Base-by-base conservation (phyloP, 1,140 invertebrate species). In the Matsumurasca onukii region DNA sequence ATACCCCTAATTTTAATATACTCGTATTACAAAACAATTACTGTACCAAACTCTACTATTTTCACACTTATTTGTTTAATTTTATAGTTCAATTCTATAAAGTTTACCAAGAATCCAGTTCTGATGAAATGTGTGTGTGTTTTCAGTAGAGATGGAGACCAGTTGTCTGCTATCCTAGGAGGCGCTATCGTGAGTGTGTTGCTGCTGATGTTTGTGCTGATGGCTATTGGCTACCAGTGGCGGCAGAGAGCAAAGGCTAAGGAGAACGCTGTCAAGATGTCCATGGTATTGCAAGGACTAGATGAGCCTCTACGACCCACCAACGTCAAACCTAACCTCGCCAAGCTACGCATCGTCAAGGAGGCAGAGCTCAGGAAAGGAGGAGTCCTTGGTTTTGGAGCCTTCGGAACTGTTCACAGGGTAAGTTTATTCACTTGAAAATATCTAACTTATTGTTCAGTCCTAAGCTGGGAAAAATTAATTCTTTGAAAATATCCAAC, bases 391-490 rank as follows among this genome's bases (percentile, higher is more conserved):
- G 98, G 98, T 2, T 95, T 90, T 78, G 98, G 98, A n/a, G 97
- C 97, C 9, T 99, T 99, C 80, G 98, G 98, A 0, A 96, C 95
- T 73, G 98, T 99, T 0, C 98, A 96, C 79, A 98, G 98, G 80
- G 87, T 86, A 78, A 68, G 34, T n/a, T n/a, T 69, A 64, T 9
- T 39, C 17, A n/a, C n/a, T n/a, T n/a, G n/a, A n/a, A n/a, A n/a
- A n/a, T n/a, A n/a, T n/a, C n/a, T n/a, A n/a, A n/a, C n/a, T n/a
- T n/a, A n/a, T n/a, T n/a, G n/a, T n/a, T n/a, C n/a, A n/a, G n/a
- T n/a, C n/a, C n/a, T n/a, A n/a, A n/a, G n/a, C n/a, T n/a, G n/a
- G n/a, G n/a, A n/a, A n/a, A n/a, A n/a, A n/a, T n/a, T n/a, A n/a
- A 45, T 45, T 45, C 39, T n/a, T 45, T 12, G n/a, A 9, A 45